These are phyloP conservation scores for Agrilus mali DNA, from an alignment of 2,888 invertebrate species.

Conservation along the genomic window DNA sequence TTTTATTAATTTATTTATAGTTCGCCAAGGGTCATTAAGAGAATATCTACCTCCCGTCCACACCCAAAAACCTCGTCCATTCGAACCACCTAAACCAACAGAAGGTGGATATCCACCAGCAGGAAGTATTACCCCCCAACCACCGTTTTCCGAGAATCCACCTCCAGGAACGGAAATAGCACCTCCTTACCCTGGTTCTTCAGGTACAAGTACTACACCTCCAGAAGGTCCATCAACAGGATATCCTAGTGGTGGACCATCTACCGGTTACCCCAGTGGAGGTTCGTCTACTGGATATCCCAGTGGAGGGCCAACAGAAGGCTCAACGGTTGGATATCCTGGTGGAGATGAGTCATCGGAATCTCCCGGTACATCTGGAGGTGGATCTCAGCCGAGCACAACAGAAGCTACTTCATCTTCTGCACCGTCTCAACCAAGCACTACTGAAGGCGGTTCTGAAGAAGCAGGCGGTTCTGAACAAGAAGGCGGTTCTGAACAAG, in stretches of 20 bases:
- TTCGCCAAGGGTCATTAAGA: slow-evolving; percentile 46
- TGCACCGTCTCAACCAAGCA: neutral
- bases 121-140: slow-evolving; percentile 27
- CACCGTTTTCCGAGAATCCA: slow-evolving; percentile 24
- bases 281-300: slow-evolving; percentile 6
- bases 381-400: slow-evolving; percentile 6
- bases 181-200: slow-evolving; percentile 10
- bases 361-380: slow-evolving; percentile 8
- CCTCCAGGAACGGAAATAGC: slow-evolving; percentile 23
- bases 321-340: slow-evolving; percentile 14
- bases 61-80: slow-evolving; percentile 58
- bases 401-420: neutral
- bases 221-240: slow-evolving; percentile 12
- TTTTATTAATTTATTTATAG: slow-evolving; percentile 30
- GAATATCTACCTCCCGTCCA: slow-evolving; percentile 45
- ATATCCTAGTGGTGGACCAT: slow-evolving; percentile 10
- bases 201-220: slow-evolving; percentile 6
- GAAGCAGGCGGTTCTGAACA: neutral
- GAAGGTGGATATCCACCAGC: slow-evolving; percentile 21
- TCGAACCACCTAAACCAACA: slow-evolving; percentile 38
- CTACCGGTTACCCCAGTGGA: slow-evolving; percentile 5
- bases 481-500: neutral
- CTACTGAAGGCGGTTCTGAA: slow-evolving; percentile 1
- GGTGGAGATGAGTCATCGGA: slow-evolving; percentile 7
- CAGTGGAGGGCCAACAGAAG: slow-evolving; percentile 16